Evolutionary conservation across 2,888 invertebrate genomes (phyloP).

Genomic region (Drosophila kuntzei): DNA sequence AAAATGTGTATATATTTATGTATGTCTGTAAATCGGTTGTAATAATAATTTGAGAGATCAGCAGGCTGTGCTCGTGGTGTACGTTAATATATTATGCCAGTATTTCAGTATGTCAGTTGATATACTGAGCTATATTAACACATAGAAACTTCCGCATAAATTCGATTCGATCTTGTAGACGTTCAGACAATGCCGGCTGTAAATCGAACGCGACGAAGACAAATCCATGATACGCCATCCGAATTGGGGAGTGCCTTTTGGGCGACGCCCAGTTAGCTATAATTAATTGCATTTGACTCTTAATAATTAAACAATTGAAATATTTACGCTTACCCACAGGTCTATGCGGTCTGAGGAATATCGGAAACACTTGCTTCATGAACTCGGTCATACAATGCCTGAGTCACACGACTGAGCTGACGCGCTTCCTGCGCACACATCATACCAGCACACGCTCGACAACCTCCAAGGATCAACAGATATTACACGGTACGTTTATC

Average conservation of each 20-base stretch:
- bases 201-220: constrained; percentile 24
- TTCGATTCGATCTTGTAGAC: constrained; percentile 7
- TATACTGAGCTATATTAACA: constrained; percentile 14
- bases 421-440: constrained; percentile 84
- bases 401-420: constrained; percentile 85
- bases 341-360: constrained; percentile 95
- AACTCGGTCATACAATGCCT: constrained; percentile 86
- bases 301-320: constrained; percentile 25
- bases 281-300: not conserved
- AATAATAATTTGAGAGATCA: constrained; percentile 5
- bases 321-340: constrained; percentile 85
- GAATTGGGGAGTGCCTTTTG: constrained; percentile 65
- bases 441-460: constrained; percentile 82
- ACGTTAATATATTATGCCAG: not conserved
- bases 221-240: constrained; percentile 38
- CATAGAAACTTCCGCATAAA: constrained; percentile 3
- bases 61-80: constrained; percentile 11
- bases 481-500: constrained; percentile 79
- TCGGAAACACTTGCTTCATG: constrained; percentile 90
- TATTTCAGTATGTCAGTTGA: constrained; percentile 22
- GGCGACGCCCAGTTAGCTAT: constrained; percentile 47
- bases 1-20: too few species aligned
- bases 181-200: constrained; percentile 26
- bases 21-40: not conserved
- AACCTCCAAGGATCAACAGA: constrained; percentile 85